Evolutionary conservation across 2,797 vertebrate genomes (phyloP).

Genomic region (Glyptemys insculpta): DNA sequence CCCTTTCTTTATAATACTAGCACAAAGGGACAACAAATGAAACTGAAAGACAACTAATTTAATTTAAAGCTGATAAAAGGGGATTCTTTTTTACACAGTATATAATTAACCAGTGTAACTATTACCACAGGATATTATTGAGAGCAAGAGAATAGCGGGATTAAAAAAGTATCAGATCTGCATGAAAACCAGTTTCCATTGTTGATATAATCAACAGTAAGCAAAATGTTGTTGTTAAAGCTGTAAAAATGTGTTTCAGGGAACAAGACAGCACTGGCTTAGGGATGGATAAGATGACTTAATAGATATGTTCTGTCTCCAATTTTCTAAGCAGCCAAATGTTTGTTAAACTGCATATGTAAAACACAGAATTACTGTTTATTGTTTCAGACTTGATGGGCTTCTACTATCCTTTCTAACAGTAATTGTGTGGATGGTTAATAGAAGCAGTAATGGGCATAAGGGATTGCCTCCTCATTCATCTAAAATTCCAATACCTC

Average conservation of each 20-base stretch:
- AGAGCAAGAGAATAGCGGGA: neutral
- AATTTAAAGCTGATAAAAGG: neutral
- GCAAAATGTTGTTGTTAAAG: neutral
- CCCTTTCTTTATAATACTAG: neutral
- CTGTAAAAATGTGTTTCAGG: neutral
- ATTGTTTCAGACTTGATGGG: neutral
- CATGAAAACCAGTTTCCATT: neutral
- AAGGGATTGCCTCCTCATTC: neutral
- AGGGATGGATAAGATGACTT: neutral
- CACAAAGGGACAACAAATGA: neutral
- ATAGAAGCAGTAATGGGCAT: neutral
- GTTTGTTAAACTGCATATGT: neutral
- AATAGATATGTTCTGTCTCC: neutral
- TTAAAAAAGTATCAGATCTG: neutral
- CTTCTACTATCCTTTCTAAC: neutral
- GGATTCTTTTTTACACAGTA: neutral
- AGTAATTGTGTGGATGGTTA: neutral
- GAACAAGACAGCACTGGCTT: neutral
- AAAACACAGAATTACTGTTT: neutral
- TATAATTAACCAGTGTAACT: neutral
- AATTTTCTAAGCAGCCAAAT: neutral
- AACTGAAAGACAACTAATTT: neutral
- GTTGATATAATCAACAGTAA: neutral
- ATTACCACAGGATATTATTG: neutral
- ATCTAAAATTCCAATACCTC: neutral